Conservation (phyloP, 2,113 vertebrate species). For the Rhagologus leucostigma region DNA sequence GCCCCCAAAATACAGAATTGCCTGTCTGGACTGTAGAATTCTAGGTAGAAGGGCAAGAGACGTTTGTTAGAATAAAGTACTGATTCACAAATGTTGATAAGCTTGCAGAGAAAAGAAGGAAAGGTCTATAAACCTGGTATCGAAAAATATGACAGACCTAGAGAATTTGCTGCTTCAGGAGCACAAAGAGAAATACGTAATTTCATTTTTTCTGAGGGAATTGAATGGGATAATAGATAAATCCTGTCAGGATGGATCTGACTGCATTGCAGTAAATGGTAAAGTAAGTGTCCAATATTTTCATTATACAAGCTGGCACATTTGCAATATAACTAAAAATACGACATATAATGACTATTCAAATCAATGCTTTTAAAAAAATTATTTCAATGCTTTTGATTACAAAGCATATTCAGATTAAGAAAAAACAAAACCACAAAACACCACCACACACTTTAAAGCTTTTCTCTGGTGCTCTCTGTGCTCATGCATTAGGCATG, state of each 20-base stretch:
- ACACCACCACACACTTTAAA: background rate
- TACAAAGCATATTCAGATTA: background rate
- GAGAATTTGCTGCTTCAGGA: background rate
- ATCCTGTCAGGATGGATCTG: background rate
- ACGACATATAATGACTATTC: background rate
- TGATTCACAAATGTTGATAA: background rate
- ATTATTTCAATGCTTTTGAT: background rate
- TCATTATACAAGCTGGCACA: background rate
- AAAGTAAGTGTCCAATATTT: background rate
- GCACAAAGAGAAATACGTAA: background rate
- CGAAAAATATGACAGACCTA: background rate
- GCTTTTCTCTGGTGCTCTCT: background rate
- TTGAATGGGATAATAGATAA: background rate
- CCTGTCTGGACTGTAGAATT: background rate
- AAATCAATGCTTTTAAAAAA: background rate
- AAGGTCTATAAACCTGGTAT: background rate
- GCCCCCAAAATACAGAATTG: background rate
- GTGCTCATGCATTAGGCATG: background rate
- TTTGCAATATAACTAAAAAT: background rate
- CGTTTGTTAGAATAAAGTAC: background rate
- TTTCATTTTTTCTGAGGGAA: background rate
- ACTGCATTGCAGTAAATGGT: background rate
- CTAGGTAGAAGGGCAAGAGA: background rate
- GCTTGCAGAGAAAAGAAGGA: background rate
- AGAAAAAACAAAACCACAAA: background rate